Percentiles rank a stretch among this genome's conserved stretches.
Conservation (phyloP, 1,140 invertebrate genomes). For the Drosophila carrolli region DNA sequence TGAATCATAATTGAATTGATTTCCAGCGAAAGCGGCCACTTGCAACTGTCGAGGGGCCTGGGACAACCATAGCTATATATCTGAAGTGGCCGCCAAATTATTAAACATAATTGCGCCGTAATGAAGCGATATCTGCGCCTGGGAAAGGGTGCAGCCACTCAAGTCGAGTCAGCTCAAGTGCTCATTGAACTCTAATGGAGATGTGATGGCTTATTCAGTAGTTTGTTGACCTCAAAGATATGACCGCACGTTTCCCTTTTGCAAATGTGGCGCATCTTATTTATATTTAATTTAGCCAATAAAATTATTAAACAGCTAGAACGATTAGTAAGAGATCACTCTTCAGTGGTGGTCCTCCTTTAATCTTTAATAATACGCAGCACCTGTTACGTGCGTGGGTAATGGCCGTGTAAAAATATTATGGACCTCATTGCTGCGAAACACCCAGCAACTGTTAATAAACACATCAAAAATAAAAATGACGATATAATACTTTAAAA, state of each 20-base stretch:
- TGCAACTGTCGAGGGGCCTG: constrained; percentile 36
- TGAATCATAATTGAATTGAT: constrained; percentile 69
- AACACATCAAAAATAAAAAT: no score
- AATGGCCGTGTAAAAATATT: no score
- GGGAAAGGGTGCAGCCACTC: constrained; percentile 52
- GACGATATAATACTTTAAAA: no score
- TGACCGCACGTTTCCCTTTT: background rate
- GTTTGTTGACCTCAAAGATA: constrained; percentile 31
- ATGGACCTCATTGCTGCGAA: no score
- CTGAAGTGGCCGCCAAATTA: constrained; percentile 68
- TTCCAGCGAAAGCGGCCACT: constrained; percentile 65
- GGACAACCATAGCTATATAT: constrained; percentile 9
- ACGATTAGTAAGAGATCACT: no score
- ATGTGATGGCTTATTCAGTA: constrained; percentile 1
- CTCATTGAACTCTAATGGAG: constrained; percentile 29
- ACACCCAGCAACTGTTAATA: no score
- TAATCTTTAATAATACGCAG: no score
- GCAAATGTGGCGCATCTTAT: background rate
- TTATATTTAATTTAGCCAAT: background rate
- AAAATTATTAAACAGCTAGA: background rate
- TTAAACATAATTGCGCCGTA: constrained; percentile 78
- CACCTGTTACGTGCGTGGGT: no score
- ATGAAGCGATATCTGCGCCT: constrained; percentile 57
- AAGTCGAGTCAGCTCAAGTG: constrained; percentile 59
- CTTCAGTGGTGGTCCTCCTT: no score